Base-by-base conservation (phyloP, 2,797 vertebrate species). In the Gorsachius magnificus region DNA sequence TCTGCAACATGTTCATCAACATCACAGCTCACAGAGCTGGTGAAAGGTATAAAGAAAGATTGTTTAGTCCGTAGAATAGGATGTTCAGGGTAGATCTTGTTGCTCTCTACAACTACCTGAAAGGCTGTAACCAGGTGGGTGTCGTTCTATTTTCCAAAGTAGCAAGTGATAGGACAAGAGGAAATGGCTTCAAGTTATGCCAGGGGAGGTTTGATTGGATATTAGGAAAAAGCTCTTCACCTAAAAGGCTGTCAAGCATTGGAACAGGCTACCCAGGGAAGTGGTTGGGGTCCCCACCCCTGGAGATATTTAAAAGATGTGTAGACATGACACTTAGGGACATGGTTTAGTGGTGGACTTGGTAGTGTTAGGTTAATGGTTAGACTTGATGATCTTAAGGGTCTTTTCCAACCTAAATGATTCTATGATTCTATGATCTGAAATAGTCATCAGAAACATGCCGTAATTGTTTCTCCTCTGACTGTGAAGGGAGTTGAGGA, bases 311-410 rank as follows among this genome's bases (percentile, higher is more conserved):
- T 54, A 53, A 65, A 64, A 80, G 51, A 29, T 3, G 2, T 31
- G 21, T 25, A 16, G 63, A 36, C 2, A 0, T 16, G 22, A 3
- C 2, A 2, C 8, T 58, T 68, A 54, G 25, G 20, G 26, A 45
- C 20, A 24, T 29, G 33, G 19, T 19, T 36, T 65, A 43, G 12
- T 19, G 7, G 12, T 36, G 16, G 41, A 16, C 43, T 46, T 46
- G 9, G 8, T 4, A 46, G 9, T 46, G 51, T 19, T 36, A 56
- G 10, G 26, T 16, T 31, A 17, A 78, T 0, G 2, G 9, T 31
- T 56, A 16, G 25, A 45, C 12, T 36, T 1, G 2, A 28, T 53
- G 2, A 28, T 53, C 18, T 58, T 28, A 58, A 38, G 6, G 24
- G 28, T 48, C n/a, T 54, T 33, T 57, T 48, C n/a, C 53, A 48